Base-by-base conservation (phyloP, 2,888 invertebrate species). In the Andrena minutula region DNA sequence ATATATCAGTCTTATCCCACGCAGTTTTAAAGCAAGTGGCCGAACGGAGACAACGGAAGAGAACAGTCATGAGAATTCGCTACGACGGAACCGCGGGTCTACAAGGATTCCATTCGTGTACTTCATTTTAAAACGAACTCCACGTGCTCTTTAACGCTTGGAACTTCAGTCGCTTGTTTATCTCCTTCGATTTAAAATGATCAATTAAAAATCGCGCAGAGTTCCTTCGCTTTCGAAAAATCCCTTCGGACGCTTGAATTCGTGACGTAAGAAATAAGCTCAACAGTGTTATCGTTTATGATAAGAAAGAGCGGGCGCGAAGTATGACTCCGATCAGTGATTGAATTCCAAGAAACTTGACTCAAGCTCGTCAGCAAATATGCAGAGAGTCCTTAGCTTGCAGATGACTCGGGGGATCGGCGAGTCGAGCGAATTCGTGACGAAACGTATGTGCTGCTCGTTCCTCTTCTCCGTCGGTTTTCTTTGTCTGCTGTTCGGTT, bases 381-480 rank as follows among this genome's bases (percentile, higher is more conserved):
- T 95, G 95, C 94, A 95, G 76, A 93, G 94, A 20, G 93, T 94
- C 63, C 87, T 95, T 66, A 95, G 95, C 86, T 93, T 94, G 79
- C 94, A 94, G 91, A 93, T 94, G 88, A 92, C 94, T 75, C 91
- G 94, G 20, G 93, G 93, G 28, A 89, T 91, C 28, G 92, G 89
- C 16, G 93, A 93, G 81, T 84, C 93, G 2, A 94, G 94, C 83
- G 94, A 95, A 84, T 94, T 93, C 82, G 93, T 94, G 20, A 94
- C 94, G 12, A 94, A 94, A 89, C 93, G 94, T 41, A 91, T 94
- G 90, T 94, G 94, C 79, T 94, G 94, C 82, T 95, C 95, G 78
- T 93, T 94, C 76, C 86, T 95, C 47, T 92, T 95, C 58, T 94
- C 94, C 28, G 92, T 94, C 53, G 94, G 94, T 7, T 95, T 95